phyloP scores from a whole-genome alignment of 1,140 invertebrate genomes.

The Carcinoscorpius rotundicauda region DNA sequence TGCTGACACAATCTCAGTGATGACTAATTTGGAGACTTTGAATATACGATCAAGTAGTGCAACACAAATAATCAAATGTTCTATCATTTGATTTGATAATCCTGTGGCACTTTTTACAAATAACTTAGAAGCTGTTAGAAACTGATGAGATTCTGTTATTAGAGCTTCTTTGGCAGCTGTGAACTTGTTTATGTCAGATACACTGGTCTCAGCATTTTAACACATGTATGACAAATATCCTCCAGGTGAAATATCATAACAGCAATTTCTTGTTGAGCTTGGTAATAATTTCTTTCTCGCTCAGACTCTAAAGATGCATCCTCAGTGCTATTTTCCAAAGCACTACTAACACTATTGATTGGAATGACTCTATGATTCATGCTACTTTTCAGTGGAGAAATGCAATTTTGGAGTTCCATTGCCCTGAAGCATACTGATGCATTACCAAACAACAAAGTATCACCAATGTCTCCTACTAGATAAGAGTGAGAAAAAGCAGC shows the following conservation, averaged over 20 bases:
- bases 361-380: no score
- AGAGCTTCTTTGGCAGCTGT: slow-evolving; percentile 54
- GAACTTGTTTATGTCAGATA: slow-evolving; percentile 11
- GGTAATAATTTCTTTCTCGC: slow-evolving; percentile 33
- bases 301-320: no score
- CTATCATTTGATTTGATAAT: slow-evolving; percentile 40
- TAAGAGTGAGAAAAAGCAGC: no score
- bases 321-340: no score
- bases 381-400: no score
- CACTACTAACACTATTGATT: no score
- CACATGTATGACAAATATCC: slow-evolving; percentile 37
- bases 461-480: no score
- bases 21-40: slow-evolving; percentile 54
- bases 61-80: slow-evolving; percentile 54
- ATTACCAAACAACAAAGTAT: no score
- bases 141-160: slow-evolving; percentile 57
- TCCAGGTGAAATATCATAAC: slow-evolving; percentile 49
- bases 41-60: slow-evolving; percentile 45
- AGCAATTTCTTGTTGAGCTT: slow-evolving; percentile 50
- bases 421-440: no score
- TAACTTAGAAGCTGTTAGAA: slow-evolving; percentile 68
- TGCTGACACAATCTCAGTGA: slow-evolving; percentile 57
- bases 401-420: no score
- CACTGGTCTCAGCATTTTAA: no score
- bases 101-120: slow-evolving; percentile 65